A percentile compares a stretch with the other conserved stretches of the same genome.
These are phyloP conservation scores for Rallus crepitans DNA, from an alignment of 2,797 vertebrate genomes.

Conservation along the genomic window DNA sequence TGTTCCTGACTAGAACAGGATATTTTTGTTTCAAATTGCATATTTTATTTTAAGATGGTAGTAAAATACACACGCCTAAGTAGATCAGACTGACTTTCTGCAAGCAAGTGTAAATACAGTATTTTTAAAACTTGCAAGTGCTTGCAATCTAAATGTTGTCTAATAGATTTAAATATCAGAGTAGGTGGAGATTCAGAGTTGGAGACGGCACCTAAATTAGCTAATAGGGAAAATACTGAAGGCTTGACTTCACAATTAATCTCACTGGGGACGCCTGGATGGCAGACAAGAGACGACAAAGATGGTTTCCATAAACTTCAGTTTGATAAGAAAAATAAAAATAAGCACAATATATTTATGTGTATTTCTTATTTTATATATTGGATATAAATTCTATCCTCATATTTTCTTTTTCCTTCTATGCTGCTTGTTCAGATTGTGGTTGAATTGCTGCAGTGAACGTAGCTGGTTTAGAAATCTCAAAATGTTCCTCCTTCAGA, in stretches of 20 bases:
- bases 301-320: not conserved
- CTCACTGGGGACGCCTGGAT: not conserved
- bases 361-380: not conserved
- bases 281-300: not conserved
- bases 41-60: not conserved
- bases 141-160: not conserved
- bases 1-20: not conserved
- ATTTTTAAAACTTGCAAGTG: not conserved
- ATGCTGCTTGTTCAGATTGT: not conserved
- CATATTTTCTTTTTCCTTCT: not conserved
- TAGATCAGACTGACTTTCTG: not conserved
- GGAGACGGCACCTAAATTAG: not conserved
- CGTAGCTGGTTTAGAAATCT: not conserved
- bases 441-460: not conserved
- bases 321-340: not conserved
- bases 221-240: not conserved
- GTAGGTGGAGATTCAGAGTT: not conserved
- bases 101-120: not conserved
- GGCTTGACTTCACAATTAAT: not conserved
- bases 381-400: not conserved
- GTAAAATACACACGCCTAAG: not conserved
- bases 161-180: not conserved
- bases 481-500: not conserved
- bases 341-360: not conserved
- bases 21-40: not conserved